A percentile compares a stretch with the other conserved stretches of the same genome.
These are phyloP conservation scores for Geotrupes spiniger DNA, from an alignment of 2,888 invertebrate species.

Conservation along the genomic window DNA sequence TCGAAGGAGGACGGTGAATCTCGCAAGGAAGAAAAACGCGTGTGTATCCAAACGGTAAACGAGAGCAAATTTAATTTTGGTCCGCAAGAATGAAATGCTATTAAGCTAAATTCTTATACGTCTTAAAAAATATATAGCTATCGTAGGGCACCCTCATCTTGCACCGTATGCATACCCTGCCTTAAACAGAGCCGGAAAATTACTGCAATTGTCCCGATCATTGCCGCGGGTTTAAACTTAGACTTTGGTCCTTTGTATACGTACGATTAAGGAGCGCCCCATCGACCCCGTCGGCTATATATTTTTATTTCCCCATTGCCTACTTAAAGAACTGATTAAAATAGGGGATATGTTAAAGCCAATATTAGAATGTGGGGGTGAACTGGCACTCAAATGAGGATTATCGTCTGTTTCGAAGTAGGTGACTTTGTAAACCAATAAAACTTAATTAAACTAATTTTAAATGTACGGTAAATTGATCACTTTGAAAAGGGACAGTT, in stretches of 20 bases:
- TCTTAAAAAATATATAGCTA: conserved; percentile 45
- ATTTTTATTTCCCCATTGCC: conserved; percentile 52
- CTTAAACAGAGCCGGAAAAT: conserved; percentile 45
- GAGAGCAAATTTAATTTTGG: conserved; percentile 44
- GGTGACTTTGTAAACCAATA: conserved; percentile 21
- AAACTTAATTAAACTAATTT: conserved; percentile 15
- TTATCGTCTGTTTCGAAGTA: conserved; percentile 19
- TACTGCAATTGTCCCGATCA: conserved; percentile 51
- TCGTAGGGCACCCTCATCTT: conserved; percentile 30
- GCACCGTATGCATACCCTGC: conserved; percentile 31
- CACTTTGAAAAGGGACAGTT: no score
- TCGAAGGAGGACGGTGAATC: no score
- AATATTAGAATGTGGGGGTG: conserved; percentile 41
- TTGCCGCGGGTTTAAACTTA: conserved; percentile 41
- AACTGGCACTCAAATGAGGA: conserved; percentile 24
- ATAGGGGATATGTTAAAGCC: conserved; percentile 48
- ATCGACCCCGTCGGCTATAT: conserved; percentile 43
- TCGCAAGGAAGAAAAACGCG: neutral
- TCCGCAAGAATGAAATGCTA: conserved; percentile 44
- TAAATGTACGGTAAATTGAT: no score
- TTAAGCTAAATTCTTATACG: conserved; percentile 45
- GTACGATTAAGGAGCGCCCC: conserved; percentile 27
- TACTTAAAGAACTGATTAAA: conserved; percentile 53
- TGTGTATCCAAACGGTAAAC: conserved; percentile 10
- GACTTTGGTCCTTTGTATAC: conserved; percentile 29